Evolutionary conservation across 2,797 vertebrate genomes (phyloP).

Genomic region (Okamejei kenojei): DNA sequence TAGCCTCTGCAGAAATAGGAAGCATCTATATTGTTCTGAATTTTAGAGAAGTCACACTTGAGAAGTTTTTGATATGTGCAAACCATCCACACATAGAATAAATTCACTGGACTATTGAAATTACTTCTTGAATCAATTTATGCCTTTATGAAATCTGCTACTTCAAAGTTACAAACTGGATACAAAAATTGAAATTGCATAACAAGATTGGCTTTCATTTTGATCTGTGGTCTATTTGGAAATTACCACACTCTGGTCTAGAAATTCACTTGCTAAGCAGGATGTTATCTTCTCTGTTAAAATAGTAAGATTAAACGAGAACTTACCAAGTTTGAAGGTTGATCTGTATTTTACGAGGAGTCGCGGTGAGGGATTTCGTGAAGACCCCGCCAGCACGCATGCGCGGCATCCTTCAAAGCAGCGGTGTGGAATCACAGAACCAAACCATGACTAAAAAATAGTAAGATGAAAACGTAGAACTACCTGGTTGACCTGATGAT

Average conservation of each 20-base stretch:
- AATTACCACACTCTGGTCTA: not conserved
- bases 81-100: not conserved
- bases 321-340: too few species aligned
- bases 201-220: not conserved
- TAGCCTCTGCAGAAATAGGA: not conserved
- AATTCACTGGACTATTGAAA: not conserved
- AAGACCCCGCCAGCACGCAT: too few species aligned
- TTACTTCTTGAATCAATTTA: not conserved
- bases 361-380: too few species aligned
- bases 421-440: too few species aligned
- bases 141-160: not conserved
- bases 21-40: not conserved
- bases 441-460: too few species aligned
- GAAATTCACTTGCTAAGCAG: too few species aligned
- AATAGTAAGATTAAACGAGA: too few species aligned
- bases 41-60: not conserved
- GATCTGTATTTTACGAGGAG: too few species aligned
- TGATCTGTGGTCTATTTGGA: not conserved
- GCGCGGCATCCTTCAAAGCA: too few species aligned
- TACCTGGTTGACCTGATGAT: too few species aligned
- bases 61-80: not conserved
- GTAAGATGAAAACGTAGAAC: too few species aligned
- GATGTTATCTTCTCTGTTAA: too few species aligned
- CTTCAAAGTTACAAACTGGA: not conserved
- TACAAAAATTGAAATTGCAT: not conserved